Conservation (phyloP, 2,888 invertebrate species). For the Xestia sexstrigata region DNA sequence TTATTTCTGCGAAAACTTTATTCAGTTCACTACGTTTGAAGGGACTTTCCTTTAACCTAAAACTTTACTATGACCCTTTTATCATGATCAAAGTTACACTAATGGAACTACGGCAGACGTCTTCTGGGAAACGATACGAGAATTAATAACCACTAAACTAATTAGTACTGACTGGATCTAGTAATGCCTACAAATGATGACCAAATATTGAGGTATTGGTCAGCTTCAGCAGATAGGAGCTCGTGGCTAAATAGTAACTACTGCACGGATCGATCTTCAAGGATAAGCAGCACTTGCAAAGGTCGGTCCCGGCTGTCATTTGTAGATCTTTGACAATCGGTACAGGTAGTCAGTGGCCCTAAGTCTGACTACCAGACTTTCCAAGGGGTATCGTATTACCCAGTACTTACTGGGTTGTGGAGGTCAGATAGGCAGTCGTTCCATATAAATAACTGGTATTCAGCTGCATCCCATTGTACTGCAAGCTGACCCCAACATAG, state of each 20-base stretch:
- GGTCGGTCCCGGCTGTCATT: too few relatives aligned
- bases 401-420: too few relatives aligned
- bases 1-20: neutral
- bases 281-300: neutral
- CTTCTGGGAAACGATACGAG: neutral
- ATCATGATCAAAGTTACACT: neutral
- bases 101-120: neutral
- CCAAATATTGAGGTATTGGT: neutral
- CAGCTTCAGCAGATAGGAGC: neutral
- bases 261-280: neutral
- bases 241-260: neutral
- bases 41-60: neutral
- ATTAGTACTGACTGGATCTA: neutral
- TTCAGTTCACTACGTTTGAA: neutral
- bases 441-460: too few relatives aligned
- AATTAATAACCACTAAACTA: neutral
- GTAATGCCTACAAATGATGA: neutral
- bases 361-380: too few relatives aligned
- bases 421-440: too few relatives aligned
- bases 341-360: too few relatives aligned
- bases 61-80: neutral
- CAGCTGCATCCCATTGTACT: too few relatives aligned
- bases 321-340: too few relatives aligned
- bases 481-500: too few relatives aligned
- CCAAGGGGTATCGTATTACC: too few relatives aligned